Percentiles rank a stretch among this genome's conserved stretches.
Conservation (phyloP, 2,113 vertebrate species). For the Canis aureus region DNA sequence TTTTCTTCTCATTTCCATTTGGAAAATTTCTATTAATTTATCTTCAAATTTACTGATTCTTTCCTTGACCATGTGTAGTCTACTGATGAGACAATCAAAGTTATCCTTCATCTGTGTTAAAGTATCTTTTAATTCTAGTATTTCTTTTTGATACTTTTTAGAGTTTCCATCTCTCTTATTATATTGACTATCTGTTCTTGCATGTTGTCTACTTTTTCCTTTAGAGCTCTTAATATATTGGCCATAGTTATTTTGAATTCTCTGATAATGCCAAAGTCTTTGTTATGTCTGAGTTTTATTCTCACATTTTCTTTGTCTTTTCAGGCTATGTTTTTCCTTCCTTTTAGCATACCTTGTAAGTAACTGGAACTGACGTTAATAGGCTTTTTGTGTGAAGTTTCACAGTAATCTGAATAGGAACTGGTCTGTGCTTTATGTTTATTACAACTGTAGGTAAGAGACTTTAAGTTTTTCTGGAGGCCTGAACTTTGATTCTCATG, state of each 20-base stretch:
- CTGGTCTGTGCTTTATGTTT: background rate
- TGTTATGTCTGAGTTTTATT: background rate
- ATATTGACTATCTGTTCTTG: conserved; percentile 2
- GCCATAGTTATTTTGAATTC: conserved; percentile 5
- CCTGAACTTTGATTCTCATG: background rate
- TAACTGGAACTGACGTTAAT: background rate
- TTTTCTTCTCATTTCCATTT: background rate
- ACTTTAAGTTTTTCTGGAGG: background rate
- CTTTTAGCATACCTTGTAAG: background rate
- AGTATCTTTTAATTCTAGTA: background rate
- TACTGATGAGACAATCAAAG: background rate
- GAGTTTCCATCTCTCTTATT: background rate
- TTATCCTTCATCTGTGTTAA: background rate
- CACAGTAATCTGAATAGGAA: background rate
- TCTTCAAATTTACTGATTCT: background rate
- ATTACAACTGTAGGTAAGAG: background rate
- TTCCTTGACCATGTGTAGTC: background rate
- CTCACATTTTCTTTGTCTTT: background rate
- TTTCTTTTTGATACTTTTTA: conserved; percentile 22
- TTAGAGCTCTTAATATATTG: background rate
- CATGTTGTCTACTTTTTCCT: background rate
- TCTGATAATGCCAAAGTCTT: conserved; percentile 2
- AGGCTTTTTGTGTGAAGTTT: background rate
- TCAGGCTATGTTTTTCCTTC: background rate
- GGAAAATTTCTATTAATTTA: background rate